A percentile compares a stretch with the other conserved stretches of the same genome.
Conservation (phyloP, 2,888 invertebrate genomes). For the Temnothorax unifasciatus region DNA sequence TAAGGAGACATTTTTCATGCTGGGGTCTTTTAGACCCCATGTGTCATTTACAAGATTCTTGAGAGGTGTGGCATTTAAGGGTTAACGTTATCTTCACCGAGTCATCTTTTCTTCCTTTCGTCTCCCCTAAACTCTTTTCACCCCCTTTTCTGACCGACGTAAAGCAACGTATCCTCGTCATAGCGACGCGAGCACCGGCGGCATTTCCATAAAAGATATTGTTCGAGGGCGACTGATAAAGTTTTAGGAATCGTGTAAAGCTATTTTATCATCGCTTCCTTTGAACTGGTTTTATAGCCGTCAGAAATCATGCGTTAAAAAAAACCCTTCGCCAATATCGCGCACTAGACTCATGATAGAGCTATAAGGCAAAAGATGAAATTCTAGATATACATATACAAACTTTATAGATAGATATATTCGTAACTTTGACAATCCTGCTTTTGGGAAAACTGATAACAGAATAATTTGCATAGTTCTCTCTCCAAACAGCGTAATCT, state of each 20-base stretch:
- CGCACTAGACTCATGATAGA: background rate
- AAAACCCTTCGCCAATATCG: slow-evolving; percentile 7
- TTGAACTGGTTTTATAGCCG: background rate
- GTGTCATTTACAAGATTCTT: too few relatives aligned
- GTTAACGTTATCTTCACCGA: slow-evolving; percentile 37
- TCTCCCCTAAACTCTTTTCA: background rate
- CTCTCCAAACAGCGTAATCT: background rate
- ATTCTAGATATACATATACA: slow-evolving; percentile 11
- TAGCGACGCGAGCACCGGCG: slow-evolving; percentile 5
- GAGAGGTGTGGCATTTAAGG: too few relatives aligned
- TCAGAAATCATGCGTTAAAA: slow-evolving; percentile 25
- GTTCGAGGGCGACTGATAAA: slow-evolving; percentile 51
- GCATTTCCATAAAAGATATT: slow-evolving; percentile 47
- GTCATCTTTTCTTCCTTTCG: slow-evolving; percentile 23
- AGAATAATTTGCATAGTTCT: background rate
- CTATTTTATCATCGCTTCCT: slow-evolving; percentile 63
- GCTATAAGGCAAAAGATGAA: background rate
- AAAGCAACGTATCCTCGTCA: slow-evolving; percentile 32
- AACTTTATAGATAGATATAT: background rate
- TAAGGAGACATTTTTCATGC: too few relatives aligned
- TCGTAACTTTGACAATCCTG: background rate
- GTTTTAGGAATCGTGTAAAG: slow-evolving; percentile 53
- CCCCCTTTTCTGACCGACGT: background rate
- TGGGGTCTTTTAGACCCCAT: too few relatives aligned
- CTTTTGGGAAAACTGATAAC: background rate